phyloP scores from a whole-genome alignment of 2,113 vertebrate genomes.

The Hydropotes inermis region DNA sequence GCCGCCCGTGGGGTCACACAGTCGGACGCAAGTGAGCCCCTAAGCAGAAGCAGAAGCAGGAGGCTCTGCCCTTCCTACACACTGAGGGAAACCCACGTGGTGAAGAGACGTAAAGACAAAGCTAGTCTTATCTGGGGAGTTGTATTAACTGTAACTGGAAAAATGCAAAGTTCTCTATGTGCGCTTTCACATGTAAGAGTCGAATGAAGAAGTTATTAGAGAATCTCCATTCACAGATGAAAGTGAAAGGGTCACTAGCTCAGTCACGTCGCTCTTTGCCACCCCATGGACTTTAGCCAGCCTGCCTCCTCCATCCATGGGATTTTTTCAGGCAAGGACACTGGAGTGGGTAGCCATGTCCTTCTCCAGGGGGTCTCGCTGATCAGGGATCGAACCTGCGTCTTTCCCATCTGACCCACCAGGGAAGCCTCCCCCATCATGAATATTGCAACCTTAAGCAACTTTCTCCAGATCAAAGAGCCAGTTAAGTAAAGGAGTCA shows the following conservation, averaged over 20 bases:
- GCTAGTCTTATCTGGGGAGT: background rate
- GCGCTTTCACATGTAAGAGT: background rate
- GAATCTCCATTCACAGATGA: background rate
- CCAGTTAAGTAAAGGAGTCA: background rate
- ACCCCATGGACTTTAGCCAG: no score
- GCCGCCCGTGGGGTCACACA: fast-evolving
- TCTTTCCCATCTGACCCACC: no score
- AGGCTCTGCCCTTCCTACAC: background rate
- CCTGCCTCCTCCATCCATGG: no score
- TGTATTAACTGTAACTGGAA: background rate
- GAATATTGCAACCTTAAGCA: background rate
- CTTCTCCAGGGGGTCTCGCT: no score
- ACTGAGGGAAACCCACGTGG: background rate
- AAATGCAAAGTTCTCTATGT: background rate
- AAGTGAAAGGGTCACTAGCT: no score
- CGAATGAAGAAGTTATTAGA: background rate
- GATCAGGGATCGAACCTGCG: no score
- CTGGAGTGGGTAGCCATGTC: no score
- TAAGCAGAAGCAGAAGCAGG: background rate
- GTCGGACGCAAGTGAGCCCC: background rate
- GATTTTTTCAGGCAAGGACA: no score
- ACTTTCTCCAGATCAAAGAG: background rate
- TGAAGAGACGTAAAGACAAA: background rate
- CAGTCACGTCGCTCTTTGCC: no score
- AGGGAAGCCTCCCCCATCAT: background rate